Base-by-base conservation (phyloP, 2,113 vertebrate genomes). In the Etia nguti region DNA sequence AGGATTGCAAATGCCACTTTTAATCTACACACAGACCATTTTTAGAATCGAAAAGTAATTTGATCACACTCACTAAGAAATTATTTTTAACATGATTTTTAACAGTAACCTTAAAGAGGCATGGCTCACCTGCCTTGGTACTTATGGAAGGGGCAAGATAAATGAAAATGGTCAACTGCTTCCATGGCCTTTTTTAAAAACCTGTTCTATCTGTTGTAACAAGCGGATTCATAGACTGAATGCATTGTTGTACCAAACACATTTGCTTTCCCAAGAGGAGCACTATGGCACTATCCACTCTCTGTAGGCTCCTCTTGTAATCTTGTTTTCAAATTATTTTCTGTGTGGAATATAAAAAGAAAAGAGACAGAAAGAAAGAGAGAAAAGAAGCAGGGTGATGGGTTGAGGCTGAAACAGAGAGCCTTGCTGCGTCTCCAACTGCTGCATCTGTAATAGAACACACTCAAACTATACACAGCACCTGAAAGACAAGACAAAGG, bases 321-420 rank as follows among this genome's bases (percentile, higher is more conserved):
- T 22, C 2, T 11, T 22, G 20, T 54, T 22, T 54, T 54, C 52
- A 54, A 22, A 6, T 22, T 54, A 54, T 54, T 54, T 11, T 54
- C 52, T 55, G n/a, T 22, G 52, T 22, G n/a, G n/a, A 55, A 55
- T 0, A 55, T 11, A 10, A 55, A 55, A 55, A 54, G 52, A 0
- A 50, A n/a, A 54, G 20, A n/a, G 10, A 54, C 10, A 54, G 52
- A 54, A 22, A 50, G 48, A 48, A 4, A 52, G 48, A 50, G 48
- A 1, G 50, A 52, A 52, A 54, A 3, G 50, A 54, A n/a, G 2
- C 2, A n/a, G 0, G 20, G 20, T 10, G 50, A 20, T 54, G 20
- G n/a, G n/a, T 55, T 55, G 52, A 11, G 3, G 20, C 52, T 54
- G 52, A 54, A 54, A 54, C 52, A 54, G 10, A 54, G 20, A 55